Conservation (phyloP, 1,140 invertebrate genomes). For the Leptinotarsa defecta region DNA sequence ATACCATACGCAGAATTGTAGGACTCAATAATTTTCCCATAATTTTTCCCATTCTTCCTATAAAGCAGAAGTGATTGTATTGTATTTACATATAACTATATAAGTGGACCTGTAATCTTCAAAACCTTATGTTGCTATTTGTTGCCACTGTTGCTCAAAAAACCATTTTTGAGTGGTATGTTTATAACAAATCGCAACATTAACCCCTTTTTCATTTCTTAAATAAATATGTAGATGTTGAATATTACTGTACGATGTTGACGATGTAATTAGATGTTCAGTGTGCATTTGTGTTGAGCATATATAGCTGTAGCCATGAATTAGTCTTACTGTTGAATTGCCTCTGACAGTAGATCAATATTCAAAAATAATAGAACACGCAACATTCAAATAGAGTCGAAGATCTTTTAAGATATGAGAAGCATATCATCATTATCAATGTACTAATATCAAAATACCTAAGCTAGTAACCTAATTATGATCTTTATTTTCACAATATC, state of each 20-base stretch:
- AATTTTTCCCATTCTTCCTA: constrained; percentile 11
- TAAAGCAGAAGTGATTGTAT: constrained; percentile 31
- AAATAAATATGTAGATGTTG: background rate
- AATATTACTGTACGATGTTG: background rate
- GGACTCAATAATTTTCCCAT: too few species aligned
- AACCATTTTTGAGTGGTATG: too few species aligned
- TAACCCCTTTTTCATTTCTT: background rate
- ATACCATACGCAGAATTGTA: too few species aligned
- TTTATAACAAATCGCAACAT: too few species aligned
- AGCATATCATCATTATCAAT: too few species aligned
- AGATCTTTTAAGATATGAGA: too few species aligned
- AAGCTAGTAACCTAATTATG: too few species aligned
- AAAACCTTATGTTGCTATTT: too few species aligned
- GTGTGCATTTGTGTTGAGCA: background rate
- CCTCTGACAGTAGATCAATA: background rate
- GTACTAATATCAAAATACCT: too few species aligned
- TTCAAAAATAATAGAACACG: background rate
- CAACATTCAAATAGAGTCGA: too few species aligned
- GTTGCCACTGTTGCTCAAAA: too few species aligned
- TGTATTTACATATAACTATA: constrained; percentile 8
- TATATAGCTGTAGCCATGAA: background rate
- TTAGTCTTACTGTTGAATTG: background rate
- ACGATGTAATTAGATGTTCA: background rate
- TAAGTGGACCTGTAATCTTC: background rate
- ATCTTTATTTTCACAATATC: too few species aligned